Evolutionary conservation across 2,113 vertebrate genomes (phyloP).

Genomic region (Chaetops frenatus): DNA sequence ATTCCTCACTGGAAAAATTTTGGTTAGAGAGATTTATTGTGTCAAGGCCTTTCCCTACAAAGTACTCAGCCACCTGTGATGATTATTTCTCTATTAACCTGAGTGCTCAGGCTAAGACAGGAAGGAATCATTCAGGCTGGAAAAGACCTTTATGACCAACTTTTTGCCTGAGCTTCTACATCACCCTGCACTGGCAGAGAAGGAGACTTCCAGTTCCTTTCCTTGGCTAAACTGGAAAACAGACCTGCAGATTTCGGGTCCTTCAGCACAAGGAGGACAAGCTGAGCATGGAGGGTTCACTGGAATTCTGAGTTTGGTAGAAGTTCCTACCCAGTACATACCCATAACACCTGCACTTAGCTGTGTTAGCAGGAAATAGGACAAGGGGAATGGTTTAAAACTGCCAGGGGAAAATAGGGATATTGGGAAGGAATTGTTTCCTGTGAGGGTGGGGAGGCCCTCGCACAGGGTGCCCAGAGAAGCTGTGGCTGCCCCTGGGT

Average conservation of each 20-base stretch:
- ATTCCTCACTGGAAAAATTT: background rate
- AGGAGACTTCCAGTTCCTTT: background rate
- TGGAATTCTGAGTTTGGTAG: background rate
- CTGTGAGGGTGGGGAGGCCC: fast-evolving
- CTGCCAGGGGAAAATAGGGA: background rate
- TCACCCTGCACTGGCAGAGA: background rate
- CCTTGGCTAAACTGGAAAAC: background rate
- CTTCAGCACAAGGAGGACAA: background rate
- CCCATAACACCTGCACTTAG: background rate
- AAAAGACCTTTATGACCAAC: background rate
- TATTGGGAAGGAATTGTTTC: background rate
- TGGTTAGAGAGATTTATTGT: background rate
- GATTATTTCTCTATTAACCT: background rate
- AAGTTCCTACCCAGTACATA: background rate
- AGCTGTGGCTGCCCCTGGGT: background rate
- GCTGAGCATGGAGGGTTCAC: background rate
- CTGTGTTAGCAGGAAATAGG: background rate
- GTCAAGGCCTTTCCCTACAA: background rate
- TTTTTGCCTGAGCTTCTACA: background rate
- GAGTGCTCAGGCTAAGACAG: background rate
- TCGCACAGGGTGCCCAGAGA: background rate
- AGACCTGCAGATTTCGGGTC: background rate
- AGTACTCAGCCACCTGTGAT: background rate
- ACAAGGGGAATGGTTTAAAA: background rate
- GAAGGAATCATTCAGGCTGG: background rate